Percentiles rank a stretch among this genome's conserved stretches.
These are phyloP conservation scores for Mesaphorura yosii DNA, from an alignment of 1,140 invertebrate genomes.

Conservation along the genomic window DNA sequence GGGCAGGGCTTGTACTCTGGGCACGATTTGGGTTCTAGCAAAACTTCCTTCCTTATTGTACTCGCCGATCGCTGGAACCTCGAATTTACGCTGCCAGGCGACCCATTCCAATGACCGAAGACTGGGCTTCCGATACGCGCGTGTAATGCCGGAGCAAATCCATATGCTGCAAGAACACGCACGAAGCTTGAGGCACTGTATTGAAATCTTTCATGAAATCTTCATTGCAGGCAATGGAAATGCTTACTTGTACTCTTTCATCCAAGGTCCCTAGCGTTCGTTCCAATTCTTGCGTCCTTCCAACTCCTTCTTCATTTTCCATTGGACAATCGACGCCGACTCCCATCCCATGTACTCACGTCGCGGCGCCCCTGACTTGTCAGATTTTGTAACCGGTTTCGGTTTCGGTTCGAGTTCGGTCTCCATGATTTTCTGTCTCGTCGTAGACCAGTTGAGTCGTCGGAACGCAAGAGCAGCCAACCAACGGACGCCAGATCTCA, in stretches of 20 bases:
- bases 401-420: too few species aligned
- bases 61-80: constrained; percentile 18
- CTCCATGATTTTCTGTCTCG: too few species aligned
- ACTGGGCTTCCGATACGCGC: constrained; percentile 24
- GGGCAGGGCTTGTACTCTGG: constrained; percentile 15
- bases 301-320: constrained; percentile 12
- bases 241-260: constrained; percentile 16
- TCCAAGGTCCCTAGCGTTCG: constrained; percentile 5
- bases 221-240: background rate
- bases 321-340: constrained; percentile 16
- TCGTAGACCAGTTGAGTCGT: too few species aligned
- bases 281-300: constrained; percentile 18
- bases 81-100: constrained; percentile 14
- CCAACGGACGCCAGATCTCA: too few species aligned
- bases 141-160: constrained; percentile 17
- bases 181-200: background rate
- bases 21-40: constrained; percentile 7
- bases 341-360: constrained; percentile 13
- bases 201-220: background rate
- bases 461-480: too few species aligned
- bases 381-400: too few species aligned
- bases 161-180: constrained; percentile 12
- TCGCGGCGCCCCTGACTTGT: too few species aligned
- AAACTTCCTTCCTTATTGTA: constrained; percentile 13
- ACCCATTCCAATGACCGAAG: constrained; percentile 18